These are phyloP conservation scores for Strigops habroptila DNA, from an alignment of 2,113 vertebrate species.

Conservation along the genomic window DNA sequence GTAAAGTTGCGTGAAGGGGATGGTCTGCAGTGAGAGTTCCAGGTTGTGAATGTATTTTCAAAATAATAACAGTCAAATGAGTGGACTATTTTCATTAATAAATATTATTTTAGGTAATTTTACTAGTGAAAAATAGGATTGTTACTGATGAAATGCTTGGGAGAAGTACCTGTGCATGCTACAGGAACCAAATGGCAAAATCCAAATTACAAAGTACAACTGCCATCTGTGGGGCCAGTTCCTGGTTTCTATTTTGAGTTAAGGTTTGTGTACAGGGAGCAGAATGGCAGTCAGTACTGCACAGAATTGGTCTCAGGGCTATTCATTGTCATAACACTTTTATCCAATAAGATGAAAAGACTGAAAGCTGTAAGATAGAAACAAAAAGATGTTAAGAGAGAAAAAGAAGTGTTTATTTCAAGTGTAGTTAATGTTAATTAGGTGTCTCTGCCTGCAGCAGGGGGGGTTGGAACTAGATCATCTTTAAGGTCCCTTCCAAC, in stretches of 20 bases:
- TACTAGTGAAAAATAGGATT: not conserved
- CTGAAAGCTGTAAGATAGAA: not conserved
- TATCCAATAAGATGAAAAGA: not conserved
- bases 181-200: not conserved
- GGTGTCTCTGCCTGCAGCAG: not conserved
- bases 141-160: not conserved
- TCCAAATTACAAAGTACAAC: not conserved
- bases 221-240: not conserved
- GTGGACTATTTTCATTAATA: not conserved
- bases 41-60: not conserved
- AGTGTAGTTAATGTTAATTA: not conserved
- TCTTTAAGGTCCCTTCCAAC: not conserved
- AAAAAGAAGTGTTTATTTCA: not conserved
- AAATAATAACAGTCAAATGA: not conserved
- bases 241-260: not conserved
- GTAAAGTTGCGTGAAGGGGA: not conserved
- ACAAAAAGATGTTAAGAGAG: not conserved
- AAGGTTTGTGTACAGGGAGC: not conserved
- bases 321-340: not conserved
- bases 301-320: accelerated
- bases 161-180: not conserved
- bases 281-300: not conserved
- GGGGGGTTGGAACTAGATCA: not conserved
- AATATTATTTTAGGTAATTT: not conserved
- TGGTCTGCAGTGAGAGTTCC: not conserved